Evolutionary conservation across 2,888 invertebrate species (phyloP).

Genomic region (Apeira syringaria): DNA sequence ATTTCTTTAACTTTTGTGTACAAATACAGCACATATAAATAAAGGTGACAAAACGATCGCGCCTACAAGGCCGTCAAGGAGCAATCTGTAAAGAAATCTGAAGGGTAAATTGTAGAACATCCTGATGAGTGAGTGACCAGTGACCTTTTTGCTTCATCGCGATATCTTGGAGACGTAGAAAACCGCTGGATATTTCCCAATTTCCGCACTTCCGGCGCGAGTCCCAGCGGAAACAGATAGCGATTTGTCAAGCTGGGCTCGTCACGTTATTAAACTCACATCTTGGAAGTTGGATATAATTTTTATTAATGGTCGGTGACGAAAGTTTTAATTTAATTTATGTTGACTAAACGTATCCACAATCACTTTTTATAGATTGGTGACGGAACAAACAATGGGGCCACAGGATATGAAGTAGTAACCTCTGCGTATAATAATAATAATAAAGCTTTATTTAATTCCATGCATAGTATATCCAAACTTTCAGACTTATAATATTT

Average conservation of each 20-base stretch:
- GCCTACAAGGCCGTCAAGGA: conserved; percentile 14
- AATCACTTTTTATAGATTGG: background rate
- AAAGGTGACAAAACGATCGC: conserved; percentile 14
- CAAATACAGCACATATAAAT: conserved; percentile 4
- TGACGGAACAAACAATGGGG: background rate
- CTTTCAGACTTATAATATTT: too few relatives aligned
- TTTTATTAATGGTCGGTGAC: too few relatives aligned
- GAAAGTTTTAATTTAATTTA: too few relatives aligned
- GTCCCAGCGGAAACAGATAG: conserved; percentile 57
- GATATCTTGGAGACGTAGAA: conserved; percentile 40
- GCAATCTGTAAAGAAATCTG: conserved; percentile 22
- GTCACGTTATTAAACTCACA: conserved; percentile 39
- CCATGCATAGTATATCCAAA: too few relatives aligned
- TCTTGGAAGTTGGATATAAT: conserved; percentile 24
- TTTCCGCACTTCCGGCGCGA: conserved; percentile 62
- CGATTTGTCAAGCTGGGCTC: conserved; percentile 66
- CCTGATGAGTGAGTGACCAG: too few relatives aligned
- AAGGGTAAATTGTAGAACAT: conserved; percentile 27
- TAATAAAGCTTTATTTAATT: too few relatives aligned
- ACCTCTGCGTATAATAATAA: conserved; percentile 1
- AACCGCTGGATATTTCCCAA: conserved; percentile 55
- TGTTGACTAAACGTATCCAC: too few relatives aligned
- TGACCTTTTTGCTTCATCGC: conserved; percentile 36
- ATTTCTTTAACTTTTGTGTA: conserved; percentile 9
- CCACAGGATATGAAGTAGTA: background rate